A percentile compares a stretch with the other conserved stretches of the same genome.
These are phyloP conservation scores for Aphelinus atriplicis DNA, from an alignment of 1,140 invertebrate species.

Conservation along the genomic window DNA sequence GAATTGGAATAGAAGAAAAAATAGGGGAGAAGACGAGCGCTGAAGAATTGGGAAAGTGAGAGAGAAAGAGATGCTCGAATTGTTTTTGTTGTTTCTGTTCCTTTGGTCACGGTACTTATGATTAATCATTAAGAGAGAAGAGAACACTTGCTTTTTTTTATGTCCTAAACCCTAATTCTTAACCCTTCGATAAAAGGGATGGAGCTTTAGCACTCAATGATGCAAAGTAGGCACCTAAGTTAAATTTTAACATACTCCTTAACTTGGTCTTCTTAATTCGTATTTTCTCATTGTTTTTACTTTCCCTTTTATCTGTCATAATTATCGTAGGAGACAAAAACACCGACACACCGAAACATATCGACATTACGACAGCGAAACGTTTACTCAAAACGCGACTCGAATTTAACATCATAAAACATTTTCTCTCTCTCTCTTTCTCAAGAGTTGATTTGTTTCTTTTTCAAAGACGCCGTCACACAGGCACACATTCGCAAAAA, in stretches of 20 bases:
- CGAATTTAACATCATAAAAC: conserved; percentile 19
- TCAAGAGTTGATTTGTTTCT: conserved; percentile 3
- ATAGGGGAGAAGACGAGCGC: background rate
- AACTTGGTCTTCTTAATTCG: too few species aligned
- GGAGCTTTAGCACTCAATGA: conserved; percentile 27
- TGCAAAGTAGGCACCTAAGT: conserved; percentile 21
- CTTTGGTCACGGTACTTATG: background rate
- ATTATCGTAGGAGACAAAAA: conserved; percentile 45
- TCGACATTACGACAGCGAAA: conserved; percentile 56
- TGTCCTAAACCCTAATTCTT: conserved; percentile 1
- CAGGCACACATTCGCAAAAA: conserved; percentile 33
- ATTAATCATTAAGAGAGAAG: conserved; percentile 26
- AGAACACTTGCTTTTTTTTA: conserved; percentile 27
- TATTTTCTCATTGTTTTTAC: too few species aligned
- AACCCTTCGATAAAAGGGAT: background rate
- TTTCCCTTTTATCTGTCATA: background rate
- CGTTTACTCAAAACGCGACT: conserved; percentile 51
- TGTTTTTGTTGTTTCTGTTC: background rate
- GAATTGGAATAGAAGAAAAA: background rate
- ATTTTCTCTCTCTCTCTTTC: conserved; percentile 29
- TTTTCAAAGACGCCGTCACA: conserved; percentile 37
- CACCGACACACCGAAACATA: conserved; percentile 62
- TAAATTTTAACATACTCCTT: too few species aligned
- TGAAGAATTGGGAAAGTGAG: conserved; percentile 26
- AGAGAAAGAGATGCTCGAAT: conserved; percentile 30